phyloP scores from a whole-genome alignment of 2,113 vertebrate species.

The Aegotheles bennettii region DNA sequence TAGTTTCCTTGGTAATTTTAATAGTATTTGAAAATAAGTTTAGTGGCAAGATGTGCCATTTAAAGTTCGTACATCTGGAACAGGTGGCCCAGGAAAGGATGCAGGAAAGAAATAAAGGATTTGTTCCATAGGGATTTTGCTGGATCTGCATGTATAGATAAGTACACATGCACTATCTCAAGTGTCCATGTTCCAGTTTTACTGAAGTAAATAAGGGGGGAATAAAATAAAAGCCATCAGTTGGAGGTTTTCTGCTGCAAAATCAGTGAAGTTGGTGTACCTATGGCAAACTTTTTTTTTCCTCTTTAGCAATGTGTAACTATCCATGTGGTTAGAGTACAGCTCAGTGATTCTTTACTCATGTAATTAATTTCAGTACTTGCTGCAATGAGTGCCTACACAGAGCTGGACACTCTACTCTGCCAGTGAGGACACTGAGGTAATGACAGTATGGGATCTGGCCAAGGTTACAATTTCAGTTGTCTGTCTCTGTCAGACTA shows the following conservation, averaged over 20 bases:
- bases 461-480: not conserved
- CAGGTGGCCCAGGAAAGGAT: not conserved
- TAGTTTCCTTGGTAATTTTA: not conserved
- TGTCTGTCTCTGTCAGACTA: not conserved
- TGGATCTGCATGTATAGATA: not conserved
- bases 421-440: not conserved
- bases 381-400: not conserved
- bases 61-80: not conserved
- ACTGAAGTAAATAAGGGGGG: not conserved
- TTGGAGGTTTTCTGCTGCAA: not conserved
- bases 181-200: not conserved
- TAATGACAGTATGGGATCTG: not conserved
- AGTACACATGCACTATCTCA: not conserved
- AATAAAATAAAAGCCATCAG: not conserved
- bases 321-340: not conserved
- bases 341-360: not conserved
- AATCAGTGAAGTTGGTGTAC: not conserved
- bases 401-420: not conserved
- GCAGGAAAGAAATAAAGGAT: not conserved
- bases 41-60: not conserved
- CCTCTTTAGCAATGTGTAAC: not conserved
- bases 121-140: not conserved
- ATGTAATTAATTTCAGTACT: not conserved
- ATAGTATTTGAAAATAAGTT: not conserved
- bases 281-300: not conserved